Base-by-base conservation (phyloP, 2,888 invertebrate species). In the Myopa tessellatipennis region DNA sequence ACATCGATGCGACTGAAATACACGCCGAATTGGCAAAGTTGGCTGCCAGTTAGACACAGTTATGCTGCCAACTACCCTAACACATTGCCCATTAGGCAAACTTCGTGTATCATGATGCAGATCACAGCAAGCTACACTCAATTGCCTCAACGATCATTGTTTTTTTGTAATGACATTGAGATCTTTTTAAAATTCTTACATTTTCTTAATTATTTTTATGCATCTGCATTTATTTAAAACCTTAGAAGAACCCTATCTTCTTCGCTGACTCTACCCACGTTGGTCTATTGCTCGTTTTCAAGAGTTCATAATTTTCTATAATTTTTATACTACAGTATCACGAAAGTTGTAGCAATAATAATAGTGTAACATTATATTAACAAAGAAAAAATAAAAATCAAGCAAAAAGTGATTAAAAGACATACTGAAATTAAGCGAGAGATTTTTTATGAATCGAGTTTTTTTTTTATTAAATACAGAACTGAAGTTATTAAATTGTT, bases 21-120 rank as follows among this genome's bases (percentile, higher is more conserved):
- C 85, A 81, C 3, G 85, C 85, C 58, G 85, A 85, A 77, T 80
- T 87, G 67, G 78, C 85, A 45, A 85, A 85, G 45, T 74, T 87
- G 60, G 79, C 86, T 34, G 78, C 80, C 63, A 80, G 78, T 79
- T 80, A 81, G 79, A 79, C 75, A 36, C 40, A 55, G 4, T 16
- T 55, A 55, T 1, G 14, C 1, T 26, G 26, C 2, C 26, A 26
- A 26, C 2, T 26, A 26, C 26, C 26, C 26, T 45, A 6, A 45
- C 45, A 10, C 45, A 45, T 8, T 6, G 10, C 55, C 4, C 55
- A 55, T 14, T n/a, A 55, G 55, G 55, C 5, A 55, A 16, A 45
- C 45, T 45, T 45, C 45, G 45, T 45, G 7, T 45, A 45, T 45
- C 45, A 45, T 45, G 45, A 45, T 45, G 45, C 6, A 10, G 7